Percentiles rank a stretch among this genome's conserved stretches.
These are phyloP conservation scores for Pasiphila rectangulata DNA, from an alignment of 2,888 invertebrate species.

Conservation along the genomic window DNA sequence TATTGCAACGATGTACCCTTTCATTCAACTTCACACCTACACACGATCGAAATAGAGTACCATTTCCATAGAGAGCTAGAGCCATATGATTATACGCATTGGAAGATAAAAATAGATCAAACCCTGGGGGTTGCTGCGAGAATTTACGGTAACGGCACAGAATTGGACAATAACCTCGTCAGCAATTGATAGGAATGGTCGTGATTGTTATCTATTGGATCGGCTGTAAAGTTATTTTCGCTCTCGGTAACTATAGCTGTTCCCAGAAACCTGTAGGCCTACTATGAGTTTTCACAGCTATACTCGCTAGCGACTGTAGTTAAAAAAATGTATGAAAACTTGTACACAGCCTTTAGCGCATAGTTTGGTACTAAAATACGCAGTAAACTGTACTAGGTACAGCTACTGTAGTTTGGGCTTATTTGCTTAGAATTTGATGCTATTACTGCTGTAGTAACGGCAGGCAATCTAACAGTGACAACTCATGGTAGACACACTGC, in stretches of 20 bases:
- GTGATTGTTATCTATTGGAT: slow-evolving; percentile 34
- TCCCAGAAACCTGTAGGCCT: slow-evolving; percentile 18
- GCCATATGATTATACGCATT: slow-evolving; percentile 24
- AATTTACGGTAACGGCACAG: slow-evolving; percentile 34
- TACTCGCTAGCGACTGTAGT: too few species aligned
- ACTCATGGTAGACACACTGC: too few species aligned
- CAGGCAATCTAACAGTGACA: too few species aligned
- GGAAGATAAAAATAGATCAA: slow-evolving; percentile 38
- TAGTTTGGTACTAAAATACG: too few species aligned
- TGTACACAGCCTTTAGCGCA: too few species aligned
- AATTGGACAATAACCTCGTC: slow-evolving; percentile 36
- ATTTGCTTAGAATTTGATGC: too few species aligned
- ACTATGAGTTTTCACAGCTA: too few species aligned
- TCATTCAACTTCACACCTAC: slow-evolving; percentile 16
- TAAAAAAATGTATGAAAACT: too few species aligned
- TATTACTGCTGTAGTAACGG: too few species aligned
- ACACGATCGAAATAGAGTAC: slow-evolving; percentile 21
- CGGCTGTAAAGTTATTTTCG: slow-evolving; percentile 26
- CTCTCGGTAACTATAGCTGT: slow-evolving; percentile 17
- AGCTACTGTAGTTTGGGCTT: too few species aligned
- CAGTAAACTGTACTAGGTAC: too few species aligned
- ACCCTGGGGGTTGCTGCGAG: slow-evolving; percentile 34
- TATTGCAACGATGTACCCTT: slow-evolving; percentile 15
- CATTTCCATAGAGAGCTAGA: slow-evolving; percentile 21
- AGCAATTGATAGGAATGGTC: slow-evolving; percentile 34